A percentile compares a stretch with the other conserved stretches of the same genome.
Evolutionary conservation across 2,888 invertebrate genomes (phyloP).

Genomic region (Podabrus alpinus): DNA sequence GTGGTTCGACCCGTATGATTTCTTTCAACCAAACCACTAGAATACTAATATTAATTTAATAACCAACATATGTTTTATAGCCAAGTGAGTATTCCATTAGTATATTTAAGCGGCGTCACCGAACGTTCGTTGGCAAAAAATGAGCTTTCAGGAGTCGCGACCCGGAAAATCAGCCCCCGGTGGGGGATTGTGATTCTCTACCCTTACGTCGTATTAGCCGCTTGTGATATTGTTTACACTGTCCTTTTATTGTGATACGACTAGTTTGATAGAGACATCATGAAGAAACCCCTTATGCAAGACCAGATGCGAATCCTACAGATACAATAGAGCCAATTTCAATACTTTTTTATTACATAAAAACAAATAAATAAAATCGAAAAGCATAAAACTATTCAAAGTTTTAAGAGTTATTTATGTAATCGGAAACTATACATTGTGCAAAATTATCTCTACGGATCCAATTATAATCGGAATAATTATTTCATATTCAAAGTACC

Average conservation of each 20-base stretch:
- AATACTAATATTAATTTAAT: conserved; percentile 49
- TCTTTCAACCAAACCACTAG: conserved; percentile 35
- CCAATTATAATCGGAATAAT: background rate
- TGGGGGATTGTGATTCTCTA: conserved; percentile 39
- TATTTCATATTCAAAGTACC: background rate
- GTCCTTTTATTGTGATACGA: conserved; percentile 35
- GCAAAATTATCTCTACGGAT: background rate
- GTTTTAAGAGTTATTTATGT: background rate
- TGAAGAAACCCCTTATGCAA: conserved; percentile 21
- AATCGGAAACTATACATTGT: background rate
- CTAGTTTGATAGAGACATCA: conserved; percentile 40
- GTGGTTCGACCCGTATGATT: conserved; percentile 50
- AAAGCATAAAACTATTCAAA: background rate
- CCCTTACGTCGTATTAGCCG: conserved; percentile 54
- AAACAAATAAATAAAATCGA: background rate
- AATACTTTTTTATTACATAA: conserved; percentile 1
- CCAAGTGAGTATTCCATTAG: conserved; percentile 34
- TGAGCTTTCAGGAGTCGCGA: conserved; percentile 38
- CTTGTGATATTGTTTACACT: conserved; percentile 58
- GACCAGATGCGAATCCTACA: conserved; percentile 20
- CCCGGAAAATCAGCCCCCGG: conserved; percentile 41
- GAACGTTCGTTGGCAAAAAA: conserved; percentile 34
- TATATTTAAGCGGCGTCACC: conserved; percentile 32
- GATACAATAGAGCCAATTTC: conserved; percentile 8
- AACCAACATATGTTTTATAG: conserved; percentile 38